Conservation (phyloP, 1,140 invertebrate species). For the Hylaeus anthracinus region DNA sequence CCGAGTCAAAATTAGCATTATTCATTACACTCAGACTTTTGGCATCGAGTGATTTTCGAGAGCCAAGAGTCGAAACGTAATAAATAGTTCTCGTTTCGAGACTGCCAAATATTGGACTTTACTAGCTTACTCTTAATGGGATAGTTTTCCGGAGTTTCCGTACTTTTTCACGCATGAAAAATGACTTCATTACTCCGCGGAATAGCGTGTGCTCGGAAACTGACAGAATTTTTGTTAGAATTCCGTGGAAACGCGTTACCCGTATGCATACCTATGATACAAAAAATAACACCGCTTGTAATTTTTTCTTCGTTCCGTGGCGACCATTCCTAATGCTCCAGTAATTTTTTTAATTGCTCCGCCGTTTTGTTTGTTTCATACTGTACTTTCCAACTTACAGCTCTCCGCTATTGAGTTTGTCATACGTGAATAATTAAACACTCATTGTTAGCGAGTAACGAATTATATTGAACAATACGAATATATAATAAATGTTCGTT, state of each 20-base stretch:
- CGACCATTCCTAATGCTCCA: slow-evolving; percentile 5
- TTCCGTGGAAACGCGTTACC: not conserved
- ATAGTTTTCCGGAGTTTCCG: not conserved
- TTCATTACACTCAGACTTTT: too few relatives aligned
- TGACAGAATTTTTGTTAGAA: not conserved
- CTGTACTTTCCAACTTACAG: not conserved
- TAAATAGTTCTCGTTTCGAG: too few relatives aligned
- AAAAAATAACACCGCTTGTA: too few relatives aligned
- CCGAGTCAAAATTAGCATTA: too few relatives aligned
- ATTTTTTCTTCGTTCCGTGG: not conserved
- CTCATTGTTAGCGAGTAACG: too few relatives aligned
- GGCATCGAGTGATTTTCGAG: too few relatives aligned
- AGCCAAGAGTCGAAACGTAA: too few relatives aligned
- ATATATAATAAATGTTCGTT: too few relatives aligned
- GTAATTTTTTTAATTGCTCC: slow-evolving; percentile 31
- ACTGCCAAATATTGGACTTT: too few relatives aligned
- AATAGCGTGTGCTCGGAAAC: not conserved
- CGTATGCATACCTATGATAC: not conserved
- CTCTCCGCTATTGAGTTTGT: not conserved
- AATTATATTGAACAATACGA: too few relatives aligned
- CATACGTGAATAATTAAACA: not conserved
- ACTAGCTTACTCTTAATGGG: too few relatives aligned
- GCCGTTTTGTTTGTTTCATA: not conserved
- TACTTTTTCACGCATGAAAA: not conserved
- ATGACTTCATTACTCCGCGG: not conserved